Percentiles rank a stretch among this genome's conserved stretches.
phyloP scores from a whole-genome alignment of 2,797 vertebrate genomes.

The Oceanodroma leucorhoa region DNA sequence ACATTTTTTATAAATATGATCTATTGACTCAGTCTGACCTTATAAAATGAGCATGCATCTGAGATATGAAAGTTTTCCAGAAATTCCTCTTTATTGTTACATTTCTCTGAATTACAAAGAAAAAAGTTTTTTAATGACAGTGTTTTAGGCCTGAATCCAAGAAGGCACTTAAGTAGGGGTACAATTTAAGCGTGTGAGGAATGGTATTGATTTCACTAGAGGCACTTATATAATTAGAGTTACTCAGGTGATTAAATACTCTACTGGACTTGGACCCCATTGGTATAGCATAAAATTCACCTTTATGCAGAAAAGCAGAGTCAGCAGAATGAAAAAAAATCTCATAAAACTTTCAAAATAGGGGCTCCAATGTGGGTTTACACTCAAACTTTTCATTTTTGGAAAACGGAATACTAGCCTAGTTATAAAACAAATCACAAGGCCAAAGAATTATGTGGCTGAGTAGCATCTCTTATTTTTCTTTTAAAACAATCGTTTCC shows the following conservation, averaged over 20 bases:
- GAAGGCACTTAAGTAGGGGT: constrained; percentile 34
- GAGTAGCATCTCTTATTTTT: neutral
- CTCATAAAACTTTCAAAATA: neutral
- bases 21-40: neutral
- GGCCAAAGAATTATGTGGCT: neutral
- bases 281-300: neutral
- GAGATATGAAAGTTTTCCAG: neutral
- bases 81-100: neutral
- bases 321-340: neutral
- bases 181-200: neutral
- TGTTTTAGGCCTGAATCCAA: constrained; percentile 33
- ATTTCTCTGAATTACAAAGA: neutral
- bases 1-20: neutral
- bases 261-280: neutral
- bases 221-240: neutral
- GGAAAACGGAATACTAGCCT: neutral
- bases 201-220: constrained; percentile 13
- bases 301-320: neutral
- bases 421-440: neutral
- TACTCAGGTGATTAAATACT: constrained; percentile 11
- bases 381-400: neutral
- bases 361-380: neutral
- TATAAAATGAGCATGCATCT: neutral
- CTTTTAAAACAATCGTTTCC: accelerated
- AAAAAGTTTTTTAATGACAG: neutral